Conservation (phyloP, 1,140 invertebrate species). For the Bombus balteatus region DNA sequence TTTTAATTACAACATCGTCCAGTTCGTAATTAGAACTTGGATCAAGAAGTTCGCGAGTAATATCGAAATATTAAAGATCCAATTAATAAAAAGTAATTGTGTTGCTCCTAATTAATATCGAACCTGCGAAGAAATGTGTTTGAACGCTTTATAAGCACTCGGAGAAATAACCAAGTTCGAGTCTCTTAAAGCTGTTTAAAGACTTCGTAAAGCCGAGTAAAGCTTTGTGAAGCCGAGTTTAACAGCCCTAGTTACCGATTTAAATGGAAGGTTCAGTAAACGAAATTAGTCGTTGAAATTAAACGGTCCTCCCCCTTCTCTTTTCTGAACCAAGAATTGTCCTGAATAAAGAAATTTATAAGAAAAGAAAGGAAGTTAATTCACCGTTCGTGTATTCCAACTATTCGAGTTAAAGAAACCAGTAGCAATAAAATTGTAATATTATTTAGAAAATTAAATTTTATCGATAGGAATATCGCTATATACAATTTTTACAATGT, state of each 20-base stretch:
- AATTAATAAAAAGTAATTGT: background rate
- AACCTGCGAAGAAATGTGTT: slow-evolving; percentile 1
- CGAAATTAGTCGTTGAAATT: slow-evolving; percentile 10
- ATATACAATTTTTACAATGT: background rate
- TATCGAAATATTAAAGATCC: background rate
- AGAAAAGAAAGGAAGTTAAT: background rate
- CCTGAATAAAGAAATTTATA: background rate
- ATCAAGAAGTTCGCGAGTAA: background rate
- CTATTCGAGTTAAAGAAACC: no score
- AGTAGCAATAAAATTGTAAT: no score
- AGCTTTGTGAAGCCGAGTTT: slow-evolving; percentile 7
- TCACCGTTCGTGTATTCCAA: background rate
- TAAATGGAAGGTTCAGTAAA: slow-evolving; percentile 16
- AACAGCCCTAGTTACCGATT: slow-evolving; percentile 10
- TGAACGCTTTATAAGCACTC: background rate
- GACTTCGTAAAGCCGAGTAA: background rate
- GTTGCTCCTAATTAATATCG: slow-evolving; percentile 6
- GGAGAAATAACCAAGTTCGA: slow-evolving; percentile 18
- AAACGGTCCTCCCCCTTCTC: background rate
- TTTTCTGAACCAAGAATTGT: background rate
- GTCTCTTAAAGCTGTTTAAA: slow-evolving; percentile 19
- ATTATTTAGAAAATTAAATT: no score
- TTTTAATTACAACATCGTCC: background rate
- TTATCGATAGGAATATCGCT: no score
- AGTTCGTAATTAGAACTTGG: background rate